Percentiles rank a stretch among this genome's conserved stretches.
These are phyloP conservation scores for Tridacna gigas DNA, from an alignment of 2,888 invertebrate genomes.

Conservation along the genomic window DNA sequence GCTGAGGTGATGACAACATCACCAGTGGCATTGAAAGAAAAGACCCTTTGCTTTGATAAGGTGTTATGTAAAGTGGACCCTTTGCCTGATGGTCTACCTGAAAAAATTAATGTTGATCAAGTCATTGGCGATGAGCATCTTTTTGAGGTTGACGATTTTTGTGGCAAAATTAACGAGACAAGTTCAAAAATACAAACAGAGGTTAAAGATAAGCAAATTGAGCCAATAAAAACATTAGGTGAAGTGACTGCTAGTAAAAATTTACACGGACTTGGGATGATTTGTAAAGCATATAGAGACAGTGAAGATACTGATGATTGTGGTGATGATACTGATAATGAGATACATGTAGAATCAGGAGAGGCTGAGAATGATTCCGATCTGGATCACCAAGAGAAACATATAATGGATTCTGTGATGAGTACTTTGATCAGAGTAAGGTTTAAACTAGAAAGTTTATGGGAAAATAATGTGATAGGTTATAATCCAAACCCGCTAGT, in stretches of 20 bases:
- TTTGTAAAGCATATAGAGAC: constrained; percentile 11
- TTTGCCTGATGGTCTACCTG: not conserved
- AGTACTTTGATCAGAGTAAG: constrained; percentile 62
- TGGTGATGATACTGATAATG: constrained; percentile 17
- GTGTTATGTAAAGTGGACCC: not conserved
- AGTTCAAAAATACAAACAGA: not conserved
- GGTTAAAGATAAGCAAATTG: not conserved
- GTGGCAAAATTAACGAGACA: not conserved
- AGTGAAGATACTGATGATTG: constrained; percentile 14
- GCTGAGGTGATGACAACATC: not conserved
- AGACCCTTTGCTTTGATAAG: not conserved
- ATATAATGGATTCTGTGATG: constrained; percentile 60
- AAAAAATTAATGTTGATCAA: not conserved
- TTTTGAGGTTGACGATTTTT: not conserved
- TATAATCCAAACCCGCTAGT: constrained; percentile 67
- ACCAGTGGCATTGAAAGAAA: not conserved
- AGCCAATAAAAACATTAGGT: not conserved
- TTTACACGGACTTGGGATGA: constrained; percentile 20
- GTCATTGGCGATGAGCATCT: not conserved
- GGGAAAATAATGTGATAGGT: constrained; percentile 43
- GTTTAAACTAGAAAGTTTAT: constrained; percentile 65
- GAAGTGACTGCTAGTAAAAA: not conserved
- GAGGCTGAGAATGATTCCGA: not conserved
- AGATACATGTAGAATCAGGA: constrained; percentile 1
- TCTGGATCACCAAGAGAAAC: not conserved